These are phyloP conservation scores for Diarsia rubi DNA, from an alignment of 2,888 invertebrate species.

Conservation along the genomic window DNA sequence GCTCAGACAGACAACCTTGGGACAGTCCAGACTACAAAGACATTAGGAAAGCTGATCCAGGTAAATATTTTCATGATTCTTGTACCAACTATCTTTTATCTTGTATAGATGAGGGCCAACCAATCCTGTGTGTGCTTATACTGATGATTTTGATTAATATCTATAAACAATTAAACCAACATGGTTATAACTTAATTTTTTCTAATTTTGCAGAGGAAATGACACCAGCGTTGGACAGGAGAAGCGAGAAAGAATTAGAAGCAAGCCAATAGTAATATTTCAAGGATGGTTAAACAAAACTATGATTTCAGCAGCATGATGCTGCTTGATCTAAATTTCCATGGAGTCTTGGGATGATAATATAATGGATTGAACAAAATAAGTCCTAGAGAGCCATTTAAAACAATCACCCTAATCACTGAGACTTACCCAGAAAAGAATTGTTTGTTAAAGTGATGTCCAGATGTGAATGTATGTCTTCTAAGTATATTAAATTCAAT, in stretches of 20 bases:
- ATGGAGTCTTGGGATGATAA: neutral
- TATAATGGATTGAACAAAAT: slow-evolving; percentile 6
- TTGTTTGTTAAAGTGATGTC: neutral
- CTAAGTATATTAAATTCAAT: neutral
- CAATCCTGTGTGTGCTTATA: neutral
- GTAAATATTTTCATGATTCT: slow-evolving; percentile 63
- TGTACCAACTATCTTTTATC: too few species aligned
- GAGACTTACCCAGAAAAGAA: neutral
- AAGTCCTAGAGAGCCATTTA: neutral
- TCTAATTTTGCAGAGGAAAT: slow-evolving; percentile 81
- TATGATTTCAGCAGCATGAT: neutral
- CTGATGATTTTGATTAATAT: too few species aligned
- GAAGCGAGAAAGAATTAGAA: slow-evolving; percentile 63
- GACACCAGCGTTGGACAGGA: slow-evolving; percentile 70
- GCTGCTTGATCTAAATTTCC: neutral
- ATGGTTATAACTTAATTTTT: neutral
- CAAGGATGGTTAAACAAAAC: neutral
- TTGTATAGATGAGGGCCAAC: neutral
- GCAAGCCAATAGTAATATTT: slow-evolving; percentile 31
- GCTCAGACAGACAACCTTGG: slow-evolving; percentile 93
- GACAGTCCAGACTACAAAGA: slow-evolving; percentile 90
- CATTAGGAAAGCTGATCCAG: slow-evolving; percentile 75
- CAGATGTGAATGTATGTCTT: neutral
- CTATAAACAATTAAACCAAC: neutral
- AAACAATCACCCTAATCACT: neutral